phyloP scores from a whole-genome alignment of 2,113 vertebrate genomes.

The Odocoileus virginianus region DNA sequence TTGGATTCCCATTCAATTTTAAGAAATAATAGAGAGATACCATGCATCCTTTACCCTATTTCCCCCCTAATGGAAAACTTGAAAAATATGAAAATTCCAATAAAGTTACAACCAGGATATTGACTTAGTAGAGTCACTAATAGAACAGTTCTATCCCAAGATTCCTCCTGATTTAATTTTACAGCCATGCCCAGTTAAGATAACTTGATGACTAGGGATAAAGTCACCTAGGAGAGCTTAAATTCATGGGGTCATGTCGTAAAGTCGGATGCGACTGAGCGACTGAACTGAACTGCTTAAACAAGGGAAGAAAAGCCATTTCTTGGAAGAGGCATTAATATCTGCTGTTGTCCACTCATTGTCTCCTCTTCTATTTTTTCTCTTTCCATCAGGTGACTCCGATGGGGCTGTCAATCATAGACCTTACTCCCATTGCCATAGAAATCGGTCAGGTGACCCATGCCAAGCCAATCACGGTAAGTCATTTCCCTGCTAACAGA shows the following conservation, averaged over 20 bases:
- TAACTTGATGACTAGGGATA: background rate
- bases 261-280: rapidly evolving
- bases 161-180: background rate
- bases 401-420: background rate
- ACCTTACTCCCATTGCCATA: background rate
- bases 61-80: background rate
- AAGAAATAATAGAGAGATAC: background rate
- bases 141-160: background rate
- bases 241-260: background rate
- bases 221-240: background rate
- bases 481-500: background rate
- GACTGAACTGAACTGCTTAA: background rate
- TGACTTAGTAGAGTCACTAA: background rate
- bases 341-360: background rate
- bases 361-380: background rate
- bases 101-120: background rate
- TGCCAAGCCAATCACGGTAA: background rate
- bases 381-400: background rate
- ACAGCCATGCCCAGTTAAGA: background rate
- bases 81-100: background rate
- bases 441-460: background rate
- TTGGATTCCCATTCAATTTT: background rate
- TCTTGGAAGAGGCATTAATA: background rate
- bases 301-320: background rate
- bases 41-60: background rate